Evolutionary conservation across 2,888 invertebrate genomes (phyloP), one percentile per base, ranked within the genome.

Genomic region (Lathronympha strigana): DNA sequence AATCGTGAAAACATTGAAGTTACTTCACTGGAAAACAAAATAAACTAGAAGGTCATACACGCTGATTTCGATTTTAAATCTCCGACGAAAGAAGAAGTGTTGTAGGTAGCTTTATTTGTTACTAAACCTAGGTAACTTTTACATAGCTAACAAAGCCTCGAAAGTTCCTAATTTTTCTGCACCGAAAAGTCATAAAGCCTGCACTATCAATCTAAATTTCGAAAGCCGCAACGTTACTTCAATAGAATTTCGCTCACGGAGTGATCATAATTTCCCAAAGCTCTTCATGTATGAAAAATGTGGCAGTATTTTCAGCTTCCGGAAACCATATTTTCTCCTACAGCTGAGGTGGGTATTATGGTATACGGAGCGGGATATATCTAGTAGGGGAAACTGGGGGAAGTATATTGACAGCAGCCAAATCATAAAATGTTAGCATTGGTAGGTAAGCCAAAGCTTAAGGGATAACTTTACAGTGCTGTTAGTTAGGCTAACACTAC

Each of bases 221-320:
- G 36, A 23, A 17, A 25, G 53, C 61, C 21, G 23, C 25, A 36
- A 25, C 9, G 51, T 15, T 40, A 38, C 21, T 64, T 40, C 45
- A 61, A 68, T 69, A 54, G 68, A 69, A 70, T 70, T 72, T 71
- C 64, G 58, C 50, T 66, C 76, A 76, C 73, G 73, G 68, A 61
- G 63, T 36, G 68, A 62, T 67, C 72, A 72, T 75, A 73, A 76
- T 73, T 74, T 71, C 58, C 57, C 45, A 45, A 25, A 28, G 64
- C 64, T 58, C 55, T 55, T 60, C 58, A 45, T 51, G 53, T 51
- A 64, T 64, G 64, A 64, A 60, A 64, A 47, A 23, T 63, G 50
- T 53, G 50, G 19, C 50, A 62, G 58, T 54, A 67, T 63, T 50
- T 60, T 50, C 36, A 40, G 50, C 61, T 60, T 40, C 43, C 53